Conservation (phyloP, 2,888 invertebrate species). For the Liopterus haemorrhoidalis region DNA sequence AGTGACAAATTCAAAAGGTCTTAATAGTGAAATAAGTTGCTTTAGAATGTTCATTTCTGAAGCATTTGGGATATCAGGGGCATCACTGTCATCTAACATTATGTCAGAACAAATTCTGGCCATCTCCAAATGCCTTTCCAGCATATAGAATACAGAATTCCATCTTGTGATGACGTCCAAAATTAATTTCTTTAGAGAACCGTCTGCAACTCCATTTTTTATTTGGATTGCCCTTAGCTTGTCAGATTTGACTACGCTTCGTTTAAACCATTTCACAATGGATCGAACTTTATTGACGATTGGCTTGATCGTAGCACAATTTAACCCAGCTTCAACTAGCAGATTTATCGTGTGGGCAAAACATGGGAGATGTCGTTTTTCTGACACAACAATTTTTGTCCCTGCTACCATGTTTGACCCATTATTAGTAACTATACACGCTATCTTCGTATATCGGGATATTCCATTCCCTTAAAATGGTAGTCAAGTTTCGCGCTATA, state of each 20-base stretch:
- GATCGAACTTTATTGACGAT: slow-evolving; percentile 20
- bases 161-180: too few relatives aligned
- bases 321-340: slow-evolving; percentile 27
- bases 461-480: slow-evolving; percentile 11
- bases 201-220: too few relatives aligned
- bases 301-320: slow-evolving; percentile 23
- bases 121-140: too few relatives aligned
- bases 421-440: slow-evolving; percentile 20
- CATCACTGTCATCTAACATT: too few relatives aligned
- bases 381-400: slow-evolving; percentile 23
- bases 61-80: too few relatives aligned
- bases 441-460: slow-evolving; percentile 15
- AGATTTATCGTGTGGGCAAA: slow-evolving; percentile 25
- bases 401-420: slow-evolving; percentile 29
- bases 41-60: too few relatives aligned
- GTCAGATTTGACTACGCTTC: slow-evolving; percentile 28
- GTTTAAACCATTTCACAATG: slow-evolving; percentile 31
- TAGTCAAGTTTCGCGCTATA: slow-evolving; percentile 18
- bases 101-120: too few relatives aligned
- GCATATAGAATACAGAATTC: too few relatives aligned
- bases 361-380: slow-evolving; percentile 22
- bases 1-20: too few relatives aligned
- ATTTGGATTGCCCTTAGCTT: too few relatives aligned
- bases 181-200: too few relatives aligned
- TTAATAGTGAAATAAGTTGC: too few relatives aligned